Evolutionary conservation across 2,888 invertebrate species (phyloP), one percentile per base, ranked within the genome.

Genomic region (Erynnis tages): DNA sequence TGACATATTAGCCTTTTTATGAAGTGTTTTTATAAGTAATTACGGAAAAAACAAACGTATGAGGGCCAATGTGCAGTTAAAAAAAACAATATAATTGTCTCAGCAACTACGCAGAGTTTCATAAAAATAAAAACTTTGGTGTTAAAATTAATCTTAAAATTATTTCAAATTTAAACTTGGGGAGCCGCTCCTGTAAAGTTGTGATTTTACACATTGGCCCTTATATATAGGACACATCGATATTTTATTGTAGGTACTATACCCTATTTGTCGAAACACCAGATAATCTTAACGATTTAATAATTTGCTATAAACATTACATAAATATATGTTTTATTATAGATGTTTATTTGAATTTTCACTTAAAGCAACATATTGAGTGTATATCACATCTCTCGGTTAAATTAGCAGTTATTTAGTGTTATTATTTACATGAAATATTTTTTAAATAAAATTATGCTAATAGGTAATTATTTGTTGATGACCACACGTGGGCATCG

Each of bases 361-460:
- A 60, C 65, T 65, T 70, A 64, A 67, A 56, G 63, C 57, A 67
- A 65, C 69, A 69, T 73, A 71, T 71, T 72, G 34, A 71, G 61
- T 62, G 57, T 69, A 69, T 67, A 63, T 66, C 63, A 65, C 59
- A 57, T 63, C 60, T 67, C 60, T 66, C 60, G 66, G 21, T 72
- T 66, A 56, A n/a, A n/a, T 69, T 60, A 69, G 63, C 66, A 61
- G 66, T 74, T 72, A 72, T 69, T 38, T 52, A 71, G 73, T 71
- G 65, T 74, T 71, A 62, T 73, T 71, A 67, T 65, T 74, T 71
- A 67, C 69, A 71, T 72, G 76, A 79, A 77, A 82, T 83, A 78
- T 73, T 67, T 69, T 76, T 67, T 77, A 67, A 67, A 61, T 68
- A 71, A 71, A 68, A 73, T 71, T 71, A 76, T 73, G 62, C 66